These are phyloP conservation scores for Pyrgilauda ruficollis DNA, from an alignment of 2,113 vertebrate genomes.

Conservation along the genomic window DNA sequence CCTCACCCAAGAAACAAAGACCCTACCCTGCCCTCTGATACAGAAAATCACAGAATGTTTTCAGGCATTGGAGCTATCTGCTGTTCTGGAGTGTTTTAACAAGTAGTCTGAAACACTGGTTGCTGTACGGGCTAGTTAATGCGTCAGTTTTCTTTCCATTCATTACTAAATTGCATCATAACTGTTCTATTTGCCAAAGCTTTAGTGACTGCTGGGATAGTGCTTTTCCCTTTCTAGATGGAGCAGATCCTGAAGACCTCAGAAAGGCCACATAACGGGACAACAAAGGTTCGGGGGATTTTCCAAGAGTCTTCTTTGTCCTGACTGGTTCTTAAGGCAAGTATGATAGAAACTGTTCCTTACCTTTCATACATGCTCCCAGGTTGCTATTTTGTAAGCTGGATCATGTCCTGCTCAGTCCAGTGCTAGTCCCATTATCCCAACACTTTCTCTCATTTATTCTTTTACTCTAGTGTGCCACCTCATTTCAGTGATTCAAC, in stretches of 20 bases:
- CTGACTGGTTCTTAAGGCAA: background rate
- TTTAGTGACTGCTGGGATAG: background rate
- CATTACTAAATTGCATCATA: background rate
- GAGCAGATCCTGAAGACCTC: background rate
- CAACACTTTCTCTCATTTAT: background rate
- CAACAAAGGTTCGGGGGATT: background rate
- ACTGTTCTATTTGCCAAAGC: background rate
- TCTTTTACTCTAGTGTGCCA: background rate
- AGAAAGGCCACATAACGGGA: background rate
- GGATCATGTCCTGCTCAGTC: background rate
- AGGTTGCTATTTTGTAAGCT: background rate
- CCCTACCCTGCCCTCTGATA: background rate
- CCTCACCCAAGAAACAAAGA: background rate
- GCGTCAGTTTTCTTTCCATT: background rate
- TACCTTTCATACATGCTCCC: background rate
- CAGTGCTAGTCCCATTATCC: background rate
- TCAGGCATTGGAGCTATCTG: background rate
- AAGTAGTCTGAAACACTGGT: background rate
- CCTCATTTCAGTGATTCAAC: background rate
- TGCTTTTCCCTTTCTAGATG: background rate
- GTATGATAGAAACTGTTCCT: background rate
- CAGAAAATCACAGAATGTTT: background rate
- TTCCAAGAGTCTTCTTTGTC: background rate
- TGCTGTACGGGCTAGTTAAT: background rate
- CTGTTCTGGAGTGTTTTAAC: background rate